Base-by-base conservation (phyloP, 1,140 invertebrate genomes). In the Heliothis virescens region DNA sequence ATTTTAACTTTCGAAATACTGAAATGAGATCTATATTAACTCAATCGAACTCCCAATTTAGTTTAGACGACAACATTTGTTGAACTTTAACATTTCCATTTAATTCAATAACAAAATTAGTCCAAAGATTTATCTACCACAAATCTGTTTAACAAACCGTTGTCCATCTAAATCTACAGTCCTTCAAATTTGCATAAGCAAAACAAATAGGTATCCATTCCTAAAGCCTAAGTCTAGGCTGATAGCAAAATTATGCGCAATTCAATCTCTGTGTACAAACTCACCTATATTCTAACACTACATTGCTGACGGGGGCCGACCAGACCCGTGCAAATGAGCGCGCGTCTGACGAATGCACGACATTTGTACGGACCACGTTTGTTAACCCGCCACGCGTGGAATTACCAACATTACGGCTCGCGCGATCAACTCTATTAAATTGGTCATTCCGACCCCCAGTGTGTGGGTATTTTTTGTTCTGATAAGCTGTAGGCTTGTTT, bases 291-390 rank as follows among this genome's bases (percentile, higher is more conserved):
- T 69, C 52, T 69, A 78, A 78, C 75, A 34, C 75, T 78, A 81
- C 73, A 81, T 83, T 74, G 82, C 71, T 85, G 48, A 76, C 29
- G 16, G 78, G 79, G 77, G 55, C 78, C 7, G 62, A n/a, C 34
- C n/a, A 73, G 76, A 82, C 72, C 87, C 79, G 81, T 86, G 82
- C 83, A 87, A 88, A 89, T 88, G 81, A 88, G 82, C 80, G 60
- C 71, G 41, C 83, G 82, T 47, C 83, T 87, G 89, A 89, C 81
- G 86, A 84, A 89, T 89, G 84, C 85, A 83, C 67, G 77, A 77
- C 85, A 87, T 90, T 89, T 90, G 85, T 90, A 85, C 85, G 67
- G 72, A 79, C 78, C 81, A 82, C 77, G 83, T 82, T 77, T 85
- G 82, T 82, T 85, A 83, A 83, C 81, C 81, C 74, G 50, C 77